Conservation (phyloP, 2,113 vertebrate species). For the Leptobrachium ailaonicum region DNA sequence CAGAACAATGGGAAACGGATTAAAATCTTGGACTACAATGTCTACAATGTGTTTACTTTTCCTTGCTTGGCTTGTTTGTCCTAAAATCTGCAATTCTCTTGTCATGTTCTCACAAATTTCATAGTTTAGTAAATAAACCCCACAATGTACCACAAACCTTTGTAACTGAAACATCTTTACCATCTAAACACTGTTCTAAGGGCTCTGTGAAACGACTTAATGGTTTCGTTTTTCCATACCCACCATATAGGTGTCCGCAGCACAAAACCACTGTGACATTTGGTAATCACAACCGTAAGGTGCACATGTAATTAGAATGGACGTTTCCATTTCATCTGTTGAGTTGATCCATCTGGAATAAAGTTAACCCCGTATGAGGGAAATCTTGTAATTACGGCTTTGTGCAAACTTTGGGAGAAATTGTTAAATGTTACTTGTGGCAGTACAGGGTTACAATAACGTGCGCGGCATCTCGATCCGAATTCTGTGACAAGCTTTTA, state of each 20-base stretch:
- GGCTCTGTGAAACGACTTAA: slow-evolving; percentile 29
- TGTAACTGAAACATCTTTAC: neutral
- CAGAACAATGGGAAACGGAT: too few species aligned
- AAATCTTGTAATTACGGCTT: neutral
- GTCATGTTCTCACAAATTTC: too few species aligned
- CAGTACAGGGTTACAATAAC: too few species aligned
- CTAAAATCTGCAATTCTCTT: too few species aligned
- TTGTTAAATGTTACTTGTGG: neutral
- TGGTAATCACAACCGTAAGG: slow-evolving; percentile 25
- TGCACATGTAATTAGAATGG: slow-evolving; percentile 19
- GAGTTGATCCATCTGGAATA: slow-evolving; percentile 28
- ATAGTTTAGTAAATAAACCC: too few species aligned
- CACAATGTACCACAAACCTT: too few species aligned
- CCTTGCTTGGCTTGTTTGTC: too few species aligned
- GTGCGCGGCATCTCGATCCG: too few species aligned
- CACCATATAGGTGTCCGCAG: slow-evolving; percentile 5
- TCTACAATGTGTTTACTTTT: too few species aligned
- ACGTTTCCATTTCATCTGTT: neutral
- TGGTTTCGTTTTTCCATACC: neutral
- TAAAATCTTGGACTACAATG: too few species aligned
- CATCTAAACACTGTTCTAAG: slow-evolving; percentile 28
- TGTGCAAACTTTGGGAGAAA: neutral
- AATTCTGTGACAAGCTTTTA: too few species aligned
- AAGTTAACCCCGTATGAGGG: slow-evolving; percentile 3
- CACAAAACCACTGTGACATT: slow-evolving; percentile 38